These are phyloP conservation scores for Pipistrellus pygmaeus DNA, from an alignment of 2,797 vertebrate genomes.

Conservation along the genomic window DNA sequence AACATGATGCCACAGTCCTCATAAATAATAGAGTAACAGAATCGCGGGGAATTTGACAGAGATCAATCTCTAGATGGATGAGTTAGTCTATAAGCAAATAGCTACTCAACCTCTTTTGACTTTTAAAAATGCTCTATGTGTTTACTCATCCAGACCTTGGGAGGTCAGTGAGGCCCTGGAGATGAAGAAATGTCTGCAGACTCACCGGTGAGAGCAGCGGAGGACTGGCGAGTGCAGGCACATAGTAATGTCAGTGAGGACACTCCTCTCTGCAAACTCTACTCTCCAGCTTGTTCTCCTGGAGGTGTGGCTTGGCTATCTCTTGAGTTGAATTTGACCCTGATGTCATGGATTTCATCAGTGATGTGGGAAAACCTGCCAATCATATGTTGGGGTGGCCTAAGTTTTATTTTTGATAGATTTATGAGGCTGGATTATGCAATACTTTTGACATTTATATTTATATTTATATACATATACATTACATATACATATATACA, in stretches of 20 bases:
- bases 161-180: conserved; percentile 35
- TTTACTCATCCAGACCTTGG: conserved; percentile 63
- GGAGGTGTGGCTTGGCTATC: neutral
- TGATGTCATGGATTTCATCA: conserved; percentile 6
- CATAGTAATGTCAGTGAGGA: neutral
- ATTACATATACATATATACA: no score
- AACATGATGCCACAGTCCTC: conserved; percentile 56
- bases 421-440: conserved; percentile 9
- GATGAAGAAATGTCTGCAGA: neutral
- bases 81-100: conserved; percentile 76
- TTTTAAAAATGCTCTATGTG: conserved; percentile 52
- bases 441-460: neutral
- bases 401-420: conserved; percentile 41
- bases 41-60: conserved; percentile 56
- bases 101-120: conserved; percentile 66
- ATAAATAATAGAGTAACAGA: conserved; percentile 77
- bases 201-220: neutral
- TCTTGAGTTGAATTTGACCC: conserved; percentile 21
- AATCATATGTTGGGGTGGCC: conserved; percentile 42
- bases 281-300: neutral
- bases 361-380: conserved; percentile 2
- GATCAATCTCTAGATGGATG: conserved; percentile 78
- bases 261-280: neutral
- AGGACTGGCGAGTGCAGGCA: neutral
- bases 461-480: neutral